These are phyloP conservation scores for Upupa epops DNA, from an alignment of 2,113 vertebrate genomes.

Conservation along the genomic window DNA sequence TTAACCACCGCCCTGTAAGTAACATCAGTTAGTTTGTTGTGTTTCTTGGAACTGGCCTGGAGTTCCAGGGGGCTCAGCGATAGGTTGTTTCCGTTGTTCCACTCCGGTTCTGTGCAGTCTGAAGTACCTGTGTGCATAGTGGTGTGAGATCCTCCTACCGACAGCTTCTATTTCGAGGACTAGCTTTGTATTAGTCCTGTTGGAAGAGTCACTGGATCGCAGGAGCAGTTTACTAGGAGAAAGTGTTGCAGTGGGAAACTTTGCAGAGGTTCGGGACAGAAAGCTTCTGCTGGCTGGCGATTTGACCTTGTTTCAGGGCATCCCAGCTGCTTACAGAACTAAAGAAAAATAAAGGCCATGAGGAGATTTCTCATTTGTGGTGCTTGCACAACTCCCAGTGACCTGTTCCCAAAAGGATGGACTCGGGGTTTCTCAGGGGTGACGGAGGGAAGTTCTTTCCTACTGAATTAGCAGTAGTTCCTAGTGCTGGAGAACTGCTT, in stretches of 20 bases:
- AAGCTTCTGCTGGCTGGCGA: neutral
- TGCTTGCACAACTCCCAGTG: neutral
- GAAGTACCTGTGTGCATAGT: conserved; percentile 1
- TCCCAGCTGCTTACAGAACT: neutral
- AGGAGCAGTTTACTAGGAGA: conserved; percentile 14
- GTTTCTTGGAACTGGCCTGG: neutral
- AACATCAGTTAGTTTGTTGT: neutral
- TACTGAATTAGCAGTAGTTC: neutral
- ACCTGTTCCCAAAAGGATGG: neutral
- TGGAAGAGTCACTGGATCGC: conserved; percentile 12
- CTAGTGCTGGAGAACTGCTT: neutral
- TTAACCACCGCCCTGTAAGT: neutral
- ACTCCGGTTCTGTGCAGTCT: conserved; percentile 21
- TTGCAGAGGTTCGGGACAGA: neutral
- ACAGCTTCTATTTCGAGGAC: conserved; percentile 20
- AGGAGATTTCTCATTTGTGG: neutral
- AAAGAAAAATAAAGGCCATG: neutral
- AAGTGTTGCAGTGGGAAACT: conserved; percentile 11
- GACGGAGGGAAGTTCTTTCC: neutral
- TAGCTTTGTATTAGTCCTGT: conserved; percentile 27
- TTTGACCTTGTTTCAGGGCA: neutral
- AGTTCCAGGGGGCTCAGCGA: neutral
- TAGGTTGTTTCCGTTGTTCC: neutral
- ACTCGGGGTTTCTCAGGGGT: neutral
- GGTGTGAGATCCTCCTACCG: neutral